These are phyloP conservation scores for Nesoenas mayeri DNA, from an alignment of 2,113 vertebrate genomes.

Conservation along the genomic window DNA sequence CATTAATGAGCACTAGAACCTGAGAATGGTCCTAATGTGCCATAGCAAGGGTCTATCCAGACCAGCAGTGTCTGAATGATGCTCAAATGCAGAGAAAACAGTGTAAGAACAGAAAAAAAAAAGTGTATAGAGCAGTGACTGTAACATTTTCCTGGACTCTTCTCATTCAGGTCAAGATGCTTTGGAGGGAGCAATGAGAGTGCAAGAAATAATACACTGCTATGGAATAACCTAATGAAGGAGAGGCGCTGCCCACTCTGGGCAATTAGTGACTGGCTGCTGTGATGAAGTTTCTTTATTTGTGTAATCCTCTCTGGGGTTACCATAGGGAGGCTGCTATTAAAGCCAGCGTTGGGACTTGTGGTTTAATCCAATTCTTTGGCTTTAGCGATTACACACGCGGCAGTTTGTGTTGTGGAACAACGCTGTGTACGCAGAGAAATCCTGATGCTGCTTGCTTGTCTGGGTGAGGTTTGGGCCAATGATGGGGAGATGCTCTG, in stretches of 20 bases:
- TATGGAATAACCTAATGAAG: neutral
- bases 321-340: neutral
- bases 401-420: neutral
- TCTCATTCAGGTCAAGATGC: neutral
- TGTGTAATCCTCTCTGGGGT: slow-evolving; percentile 40
- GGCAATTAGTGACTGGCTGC: neutral
- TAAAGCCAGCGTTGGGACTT: neutral
- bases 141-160: neutral
- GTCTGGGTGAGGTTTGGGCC: neutral
- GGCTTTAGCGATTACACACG: neutral
- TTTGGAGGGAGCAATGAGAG: neutral
- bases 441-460: neutral
- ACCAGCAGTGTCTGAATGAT: neutral
- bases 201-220: neutral
- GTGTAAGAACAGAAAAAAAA: neutral
- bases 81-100: neutral
- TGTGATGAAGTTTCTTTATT: slow-evolving; percentile 25
- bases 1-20: neutral
- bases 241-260: neutral
- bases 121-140: neutral
- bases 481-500: neutral
- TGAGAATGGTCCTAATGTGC: too few species aligned
- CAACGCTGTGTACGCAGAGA: neutral
- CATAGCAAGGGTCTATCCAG: neutral
- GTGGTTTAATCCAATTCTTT: neutral